Conservation (phyloP, 2,888 invertebrate genomes). For the Drosophila fulvimacula region DNA sequence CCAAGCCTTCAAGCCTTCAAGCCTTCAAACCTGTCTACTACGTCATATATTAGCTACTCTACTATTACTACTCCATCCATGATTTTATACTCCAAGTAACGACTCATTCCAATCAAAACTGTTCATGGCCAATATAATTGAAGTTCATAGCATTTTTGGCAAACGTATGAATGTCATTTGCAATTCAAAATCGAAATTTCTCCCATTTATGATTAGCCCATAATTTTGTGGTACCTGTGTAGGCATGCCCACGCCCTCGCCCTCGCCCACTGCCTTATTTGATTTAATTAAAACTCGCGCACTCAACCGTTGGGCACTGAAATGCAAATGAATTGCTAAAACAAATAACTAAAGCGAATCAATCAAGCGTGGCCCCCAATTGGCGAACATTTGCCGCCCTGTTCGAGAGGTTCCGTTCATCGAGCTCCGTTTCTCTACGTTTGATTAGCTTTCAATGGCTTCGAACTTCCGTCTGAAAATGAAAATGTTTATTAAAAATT, state of each 20-base stretch:
- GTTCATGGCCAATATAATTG: neutral
- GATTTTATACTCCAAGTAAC: neutral
- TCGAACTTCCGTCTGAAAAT: slow-evolving; percentile 66
- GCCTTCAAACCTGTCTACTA: too few species aligned
- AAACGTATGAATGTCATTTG: neutral
- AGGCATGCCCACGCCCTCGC: too few species aligned
- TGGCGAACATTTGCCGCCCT: slow-evolving; percentile 24
- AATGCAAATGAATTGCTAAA: slow-evolving; percentile 59
- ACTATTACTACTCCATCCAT: too few species aligned
- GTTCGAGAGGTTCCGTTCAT: slow-evolving; percentile 11
- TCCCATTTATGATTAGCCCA: neutral
- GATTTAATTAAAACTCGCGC: slow-evolving; percentile 64
- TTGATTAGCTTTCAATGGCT: slow-evolving; percentile 57
- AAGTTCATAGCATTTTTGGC: neutral
- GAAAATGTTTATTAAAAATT: slow-evolving; percentile 78
- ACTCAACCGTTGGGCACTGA: slow-evolving; percentile 53
- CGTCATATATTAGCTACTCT: too few species aligned
- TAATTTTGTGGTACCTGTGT: slow-evolving; percentile 15
- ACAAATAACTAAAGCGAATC: slow-evolving; percentile 51
- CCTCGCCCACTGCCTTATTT: slow-evolving; percentile 22
- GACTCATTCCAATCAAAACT: neutral
- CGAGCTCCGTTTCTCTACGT: slow-evolving; percentile 37
- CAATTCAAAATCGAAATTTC: slow-evolving; percentile 5
- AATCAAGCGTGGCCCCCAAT: slow-evolving; percentile 64
- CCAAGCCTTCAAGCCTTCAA: too few species aligned